Base-by-base conservation (phyloP, 2,888 invertebrate genomes). In the Melieria picta region DNA sequence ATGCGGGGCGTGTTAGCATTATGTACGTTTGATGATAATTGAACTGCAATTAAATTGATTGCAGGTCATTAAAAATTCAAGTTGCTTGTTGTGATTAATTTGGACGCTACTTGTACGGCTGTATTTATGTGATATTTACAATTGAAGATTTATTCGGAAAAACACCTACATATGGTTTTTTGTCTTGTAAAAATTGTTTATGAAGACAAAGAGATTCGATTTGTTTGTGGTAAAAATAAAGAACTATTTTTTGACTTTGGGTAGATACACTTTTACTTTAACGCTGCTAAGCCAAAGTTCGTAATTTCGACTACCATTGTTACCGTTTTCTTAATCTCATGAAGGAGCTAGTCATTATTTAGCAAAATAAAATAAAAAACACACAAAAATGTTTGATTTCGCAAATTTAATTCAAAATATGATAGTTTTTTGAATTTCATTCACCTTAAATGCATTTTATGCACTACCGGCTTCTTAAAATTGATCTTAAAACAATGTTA, bases 21-120 rank as follows among this genome's bases (percentile, higher is more conserved):
- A 63, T 67, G 65, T 65, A 65, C 71, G 61, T 74, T 71, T 68
- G 64, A 67, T 75, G 71, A 64, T 73, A 75, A 75, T 75, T 73
- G 71, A 72, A 75, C 52, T 68, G 73, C 58, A 73, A 70, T 75
- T 75, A 75, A 73, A 73, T 75, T 75, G 71, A 75, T 75, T 75
- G 75, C 70, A 11, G 10, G 70, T 57, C 61, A 75, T 75, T 75
- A 75, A 75, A 75, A 71, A 60, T 67, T 56, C 47, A 30, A 47
- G 55, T n/a, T 47, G 55, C 46, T 70, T 48, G 58, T 61, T 58
- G 60, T 61, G 55, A 55, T 62, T 47, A 56, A 52, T 66, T 71
- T 45, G 66, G 47, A 10, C 64, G 61, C 63, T 63, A 62, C 45
- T 66, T 45, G 46, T 71, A 10, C 55, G n/a, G 11, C 43, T 43